A percentile compares a stretch with the other conserved stretches of the same genome.
These are phyloP conservation scores for Myotis myotis DNA, from an alignment of 2,797 vertebrate species.

Conservation along the genomic window DNA sequence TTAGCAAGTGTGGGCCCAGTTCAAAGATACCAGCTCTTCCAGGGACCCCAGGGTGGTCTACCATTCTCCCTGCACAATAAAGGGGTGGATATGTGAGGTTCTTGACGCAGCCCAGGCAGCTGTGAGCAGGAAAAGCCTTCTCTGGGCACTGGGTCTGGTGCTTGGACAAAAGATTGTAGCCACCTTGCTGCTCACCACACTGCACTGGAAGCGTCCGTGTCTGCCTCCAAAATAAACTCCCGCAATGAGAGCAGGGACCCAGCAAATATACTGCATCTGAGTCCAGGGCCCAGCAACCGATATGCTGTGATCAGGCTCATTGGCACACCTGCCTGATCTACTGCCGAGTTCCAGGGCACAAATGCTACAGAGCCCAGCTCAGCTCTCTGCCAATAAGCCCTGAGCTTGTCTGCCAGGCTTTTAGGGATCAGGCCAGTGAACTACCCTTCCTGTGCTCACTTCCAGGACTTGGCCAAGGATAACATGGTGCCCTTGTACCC, in stretches of 20 bases:
- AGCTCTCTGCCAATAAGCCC: not conserved
- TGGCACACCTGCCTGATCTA: not conserved
- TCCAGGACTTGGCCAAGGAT: not conserved
- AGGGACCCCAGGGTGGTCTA: not conserved
- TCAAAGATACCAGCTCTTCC: not conserved
- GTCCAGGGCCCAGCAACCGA: not conserved
- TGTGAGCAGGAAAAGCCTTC: not conserved
- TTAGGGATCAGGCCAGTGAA: not conserved
- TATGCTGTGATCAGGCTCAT: not conserved
- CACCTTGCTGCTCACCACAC: not conserved
- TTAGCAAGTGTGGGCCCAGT: not conserved
- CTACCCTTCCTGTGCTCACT: not conserved
- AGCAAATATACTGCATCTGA: not conserved
- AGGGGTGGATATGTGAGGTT: not conserved
- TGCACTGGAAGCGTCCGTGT: not conserved
- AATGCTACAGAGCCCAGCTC: not conserved
- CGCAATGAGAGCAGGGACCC: not conserved
- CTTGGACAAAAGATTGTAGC: not conserved
- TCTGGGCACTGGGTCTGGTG: not conserved
- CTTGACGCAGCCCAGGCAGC: not conserved
- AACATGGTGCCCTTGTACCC: accelerated
- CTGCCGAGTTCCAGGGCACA: not conserved
- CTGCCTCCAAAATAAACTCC: not conserved
- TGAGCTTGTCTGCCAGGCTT: not conserved
- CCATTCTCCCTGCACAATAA: not conserved